Evolutionary conservation across 2,797 vertebrate species (phyloP), one percentile per base, ranked within the genome.

Genomic region (Gymnothorax reevesii): DNA sequence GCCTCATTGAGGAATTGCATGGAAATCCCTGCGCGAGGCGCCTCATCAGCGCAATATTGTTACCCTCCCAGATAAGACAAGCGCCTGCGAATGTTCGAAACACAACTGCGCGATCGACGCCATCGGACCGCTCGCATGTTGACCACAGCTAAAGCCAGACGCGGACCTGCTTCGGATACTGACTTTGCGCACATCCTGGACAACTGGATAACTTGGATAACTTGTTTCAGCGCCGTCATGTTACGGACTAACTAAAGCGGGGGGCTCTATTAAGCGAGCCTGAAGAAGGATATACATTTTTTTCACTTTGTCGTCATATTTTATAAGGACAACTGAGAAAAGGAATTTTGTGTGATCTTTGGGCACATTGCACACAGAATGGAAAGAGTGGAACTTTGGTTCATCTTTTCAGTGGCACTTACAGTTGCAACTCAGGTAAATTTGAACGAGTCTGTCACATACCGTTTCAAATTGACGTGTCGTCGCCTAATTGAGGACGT

Each of bases 351-450:
- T 89, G 88, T 73, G 54, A 57, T 93, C 92, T 88, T 84, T 82
- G 27, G 85, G 94, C 93, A 92, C 93, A 90, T 94, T 95, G 95
- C 92, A 93, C 90, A 90, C 93, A 93, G 94, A 55, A 90, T 89
- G 92, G 93, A 91, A 94, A 97, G 95, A 94, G 98, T 98, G 97
- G 96, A 96, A 95, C 95, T 96, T 89, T 95, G 93, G 96, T 95
- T 96, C 93, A 95, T 94, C 93, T 95, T 96, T 92, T 95, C 95
- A 93, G 93, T 97, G 91, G 95, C 95, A 86, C 94, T 97, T 93
- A 93, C 95, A 90, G 91, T 96, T 87, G 92, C 96, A 92, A 92
- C 95, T 93, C 97, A 98, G 97, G 97, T 98, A 98, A 94, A 95
- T 71, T 84, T 57, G 42, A 86, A 59, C 5, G 17, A 52, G 20